Evolutionary conservation across 2,797 vertebrate genomes (phyloP), one percentile per base, ranked within the genome.

Genomic region (Dipus sagitta): DNA sequence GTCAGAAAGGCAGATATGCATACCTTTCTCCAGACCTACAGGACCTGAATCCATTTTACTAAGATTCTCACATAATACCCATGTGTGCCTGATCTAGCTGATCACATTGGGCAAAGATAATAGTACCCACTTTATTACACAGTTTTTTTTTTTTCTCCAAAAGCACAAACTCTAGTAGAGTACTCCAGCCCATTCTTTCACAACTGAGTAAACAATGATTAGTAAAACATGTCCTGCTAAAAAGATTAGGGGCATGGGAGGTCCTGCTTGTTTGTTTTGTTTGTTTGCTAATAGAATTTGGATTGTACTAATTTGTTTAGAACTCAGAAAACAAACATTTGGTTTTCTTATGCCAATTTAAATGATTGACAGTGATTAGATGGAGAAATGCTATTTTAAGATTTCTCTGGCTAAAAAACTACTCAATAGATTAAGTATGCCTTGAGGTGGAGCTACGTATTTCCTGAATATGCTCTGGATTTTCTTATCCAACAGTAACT

Each of bases 341-440:
- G 86, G 34, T 21, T 83, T 94, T 92, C 77, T 92, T 74, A 9
- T 75, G 60, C 72, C 87, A 76, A 58, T 18, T n/a, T 79, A 65
- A 92, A 90, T 74, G 60, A 88, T 64, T 62, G 7, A 24, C 82
- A 38, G 38, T 83, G 52, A 68, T 67, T 93, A 7, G 28, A 70
- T 94, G 60, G 47, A 80, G 4, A 83, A 90, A 90, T n/a, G n/a
- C 58, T 32, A 42, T 87, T 93, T 85, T 94, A 74, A 90, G 42
- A 85, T 38, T 85, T 14, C 30, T 91, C 77, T 92, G 54, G n/a
- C 68, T 92, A 11, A 81, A 42, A 74, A 68, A 84, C 38, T 47
- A 30, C 68, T 38, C n/a, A 82, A 79, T 32, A 67, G 79, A 92
- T 91, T 34, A 92, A 14, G 30, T 3, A 4, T 23, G 6, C 89